phyloP scores from a whole-genome alignment of 2,113 vertebrate genomes.

The Oreotrochilus melanogaster region DNA sequence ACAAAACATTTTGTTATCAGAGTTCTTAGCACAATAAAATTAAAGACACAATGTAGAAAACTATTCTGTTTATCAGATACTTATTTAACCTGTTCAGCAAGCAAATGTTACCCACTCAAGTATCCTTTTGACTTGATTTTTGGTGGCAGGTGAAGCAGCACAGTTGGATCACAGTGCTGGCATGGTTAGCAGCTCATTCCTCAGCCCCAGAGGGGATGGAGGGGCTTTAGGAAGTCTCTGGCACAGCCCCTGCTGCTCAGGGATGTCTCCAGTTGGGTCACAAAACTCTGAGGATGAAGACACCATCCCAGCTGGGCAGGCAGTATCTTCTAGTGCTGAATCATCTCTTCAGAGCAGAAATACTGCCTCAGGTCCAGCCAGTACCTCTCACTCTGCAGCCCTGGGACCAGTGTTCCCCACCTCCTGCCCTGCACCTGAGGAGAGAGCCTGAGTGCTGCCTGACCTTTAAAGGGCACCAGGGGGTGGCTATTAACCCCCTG shows the following conservation, averaged over 20 bases:
- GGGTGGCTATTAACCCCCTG: background rate
- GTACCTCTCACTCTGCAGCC: background rate
- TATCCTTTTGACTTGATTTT: background rate
- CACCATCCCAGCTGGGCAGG: background rate
- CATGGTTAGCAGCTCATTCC: accelerated
- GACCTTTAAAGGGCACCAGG: background rate
- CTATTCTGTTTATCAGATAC: background rate
- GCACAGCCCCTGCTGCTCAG: accelerated
- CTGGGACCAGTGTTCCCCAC: background rate
- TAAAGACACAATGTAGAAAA: background rate
- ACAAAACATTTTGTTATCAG: background rate
- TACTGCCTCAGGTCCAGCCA: background rate
- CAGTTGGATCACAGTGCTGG: background rate
- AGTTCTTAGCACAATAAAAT: background rate
- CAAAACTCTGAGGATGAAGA: background rate
- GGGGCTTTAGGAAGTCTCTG: background rate
- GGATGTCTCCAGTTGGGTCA: background rate
- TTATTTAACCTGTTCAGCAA: background rate
- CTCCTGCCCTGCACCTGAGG: background rate
- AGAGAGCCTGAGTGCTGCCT: background rate
- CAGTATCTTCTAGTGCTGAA: background rate
- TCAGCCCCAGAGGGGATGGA: background rate
- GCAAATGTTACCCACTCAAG: background rate
- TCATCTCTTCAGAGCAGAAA: background rate
- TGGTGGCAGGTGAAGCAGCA: background rate